phyloP scores from a whole-genome alignment of 2,888 invertebrate genomes.

The Netelia virgata region DNA sequence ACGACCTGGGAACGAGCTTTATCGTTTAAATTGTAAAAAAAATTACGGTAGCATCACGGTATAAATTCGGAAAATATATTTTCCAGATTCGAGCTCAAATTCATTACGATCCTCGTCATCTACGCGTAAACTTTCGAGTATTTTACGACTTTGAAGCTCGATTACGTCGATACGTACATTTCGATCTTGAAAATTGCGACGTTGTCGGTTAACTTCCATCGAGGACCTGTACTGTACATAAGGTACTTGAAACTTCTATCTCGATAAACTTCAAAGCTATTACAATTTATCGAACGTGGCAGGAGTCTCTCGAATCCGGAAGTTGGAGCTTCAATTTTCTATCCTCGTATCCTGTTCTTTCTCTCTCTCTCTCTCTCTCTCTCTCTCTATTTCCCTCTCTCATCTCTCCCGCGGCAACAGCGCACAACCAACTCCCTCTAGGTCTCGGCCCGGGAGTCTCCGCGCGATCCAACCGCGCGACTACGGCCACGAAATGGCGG shows the following conservation, averaged over 20 bases:
- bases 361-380: background rate
- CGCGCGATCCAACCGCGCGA: conserved; percentile 1
- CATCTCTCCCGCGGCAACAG: background rate
- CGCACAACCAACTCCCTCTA: conserved; percentile 25
- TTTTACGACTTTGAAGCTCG: background rate
- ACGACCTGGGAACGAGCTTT: no score
- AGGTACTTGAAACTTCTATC: conserved; percentile 22
- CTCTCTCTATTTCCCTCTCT: background rate
- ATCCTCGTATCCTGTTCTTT: background rate
- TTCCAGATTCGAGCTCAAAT: no score
- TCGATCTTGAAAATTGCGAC: conserved; percentile 16
- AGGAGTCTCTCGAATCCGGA: background rate
- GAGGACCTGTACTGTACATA: background rate
- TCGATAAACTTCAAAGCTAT: conserved; percentile 48
- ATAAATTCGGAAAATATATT: no score
- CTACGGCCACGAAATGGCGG: conserved; percentile 31
- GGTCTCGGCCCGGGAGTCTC: conserved; percentile 18
- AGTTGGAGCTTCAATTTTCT: conserved; percentile 36
- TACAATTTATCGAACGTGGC: conserved; percentile 36
- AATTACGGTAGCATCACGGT: no score
- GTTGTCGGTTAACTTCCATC: conserved; percentile 31
- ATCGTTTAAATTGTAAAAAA: no score
- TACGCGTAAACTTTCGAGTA: no score
- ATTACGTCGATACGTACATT: background rate
- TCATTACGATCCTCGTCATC: no score